Percentiles rank a stretch among this genome's conserved stretches.
Conservation (phyloP, 2,113 vertebrate species). For the Loxodonta africana region DNA sequence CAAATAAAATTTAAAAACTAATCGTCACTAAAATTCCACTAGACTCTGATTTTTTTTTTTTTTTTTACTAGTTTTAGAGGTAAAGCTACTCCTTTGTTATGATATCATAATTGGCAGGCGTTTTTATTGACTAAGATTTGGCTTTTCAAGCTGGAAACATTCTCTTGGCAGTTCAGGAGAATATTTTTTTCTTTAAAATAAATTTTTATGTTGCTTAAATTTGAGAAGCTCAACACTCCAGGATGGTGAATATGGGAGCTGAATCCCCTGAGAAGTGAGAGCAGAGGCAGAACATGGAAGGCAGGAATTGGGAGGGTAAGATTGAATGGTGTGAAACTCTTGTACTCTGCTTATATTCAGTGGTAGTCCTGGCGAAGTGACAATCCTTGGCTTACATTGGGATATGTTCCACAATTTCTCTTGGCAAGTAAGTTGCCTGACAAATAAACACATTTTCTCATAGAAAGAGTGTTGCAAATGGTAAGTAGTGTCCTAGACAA, state of each 20-base stretch:
- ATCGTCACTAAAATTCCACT: background rate
- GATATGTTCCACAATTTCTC: background rate
- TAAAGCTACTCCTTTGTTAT: background rate
- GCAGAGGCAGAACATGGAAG: background rate
- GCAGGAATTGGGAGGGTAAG: background rate
- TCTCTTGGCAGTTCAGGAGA: background rate
- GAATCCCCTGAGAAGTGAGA: background rate
- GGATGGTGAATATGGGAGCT: background rate
- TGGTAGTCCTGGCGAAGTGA: background rate
- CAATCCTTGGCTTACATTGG: background rate
- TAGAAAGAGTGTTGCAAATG: background rate
- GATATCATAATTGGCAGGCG: background rate
- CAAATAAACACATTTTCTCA: background rate
- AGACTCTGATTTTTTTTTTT: background rate
- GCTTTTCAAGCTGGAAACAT: background rate
- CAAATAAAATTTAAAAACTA: slow-evolving; percentile 6
- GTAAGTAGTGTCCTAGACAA: background rate
- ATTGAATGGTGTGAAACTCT: background rate
- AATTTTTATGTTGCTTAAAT: background rate
- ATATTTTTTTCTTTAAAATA: background rate
- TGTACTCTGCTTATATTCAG: background rate
- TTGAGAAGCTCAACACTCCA: background rate
- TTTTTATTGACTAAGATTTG: background rate
- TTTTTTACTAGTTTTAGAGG: background rate
- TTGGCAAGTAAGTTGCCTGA: background rate